Conservation (phyloP, 2,888 invertebrate genomes). For the Oeneis ivallda region DNA sequence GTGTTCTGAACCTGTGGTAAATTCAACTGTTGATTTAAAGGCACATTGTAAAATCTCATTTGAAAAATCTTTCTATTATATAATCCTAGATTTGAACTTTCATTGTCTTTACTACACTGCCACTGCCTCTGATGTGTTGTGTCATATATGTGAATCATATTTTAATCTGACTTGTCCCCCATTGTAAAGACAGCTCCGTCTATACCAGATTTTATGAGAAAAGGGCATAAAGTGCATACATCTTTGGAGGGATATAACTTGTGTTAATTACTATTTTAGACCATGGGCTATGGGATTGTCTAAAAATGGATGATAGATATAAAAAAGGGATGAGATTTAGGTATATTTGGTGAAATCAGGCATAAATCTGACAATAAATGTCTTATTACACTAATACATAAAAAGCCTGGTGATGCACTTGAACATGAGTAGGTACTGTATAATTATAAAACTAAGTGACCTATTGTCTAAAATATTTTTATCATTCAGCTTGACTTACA, state of each 20-base stretch:
- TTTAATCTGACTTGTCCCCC: not conserved
- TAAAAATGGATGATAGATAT: too few species aligned
- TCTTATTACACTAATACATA: slow-evolving; percentile 6
- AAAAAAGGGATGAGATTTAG: too few species aligned
- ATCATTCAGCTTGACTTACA: slow-evolving; percentile 28
- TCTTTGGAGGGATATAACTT: slow-evolving; percentile 1
- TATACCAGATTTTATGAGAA: not conserved
- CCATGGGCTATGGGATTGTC: not conserved
- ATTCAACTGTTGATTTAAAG: too few species aligned
- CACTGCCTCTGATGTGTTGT: too few species aligned
- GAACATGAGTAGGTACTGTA: not conserved
- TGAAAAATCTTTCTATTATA: too few species aligned
- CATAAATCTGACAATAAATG: slow-evolving; percentile 6
- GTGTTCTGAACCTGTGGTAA: too few species aligned
- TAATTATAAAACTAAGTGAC: slow-evolving; percentile 3
- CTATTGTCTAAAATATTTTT: slow-evolving; percentile 44
- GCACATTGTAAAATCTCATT: too few species aligned
- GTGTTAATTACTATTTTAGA: not conserved
- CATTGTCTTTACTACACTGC: too few species aligned
- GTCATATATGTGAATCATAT: too few species aligned
- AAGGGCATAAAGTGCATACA: not conserved
- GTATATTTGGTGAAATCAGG: too few species aligned
- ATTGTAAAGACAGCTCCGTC: not conserved
- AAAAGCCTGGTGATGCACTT: slow-evolving; percentile 4
- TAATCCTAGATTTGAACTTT: too few species aligned